Evolutionary conservation across 2,888 invertebrate species (phyloP).

Genomic region (Laothoe populi): DNA sequence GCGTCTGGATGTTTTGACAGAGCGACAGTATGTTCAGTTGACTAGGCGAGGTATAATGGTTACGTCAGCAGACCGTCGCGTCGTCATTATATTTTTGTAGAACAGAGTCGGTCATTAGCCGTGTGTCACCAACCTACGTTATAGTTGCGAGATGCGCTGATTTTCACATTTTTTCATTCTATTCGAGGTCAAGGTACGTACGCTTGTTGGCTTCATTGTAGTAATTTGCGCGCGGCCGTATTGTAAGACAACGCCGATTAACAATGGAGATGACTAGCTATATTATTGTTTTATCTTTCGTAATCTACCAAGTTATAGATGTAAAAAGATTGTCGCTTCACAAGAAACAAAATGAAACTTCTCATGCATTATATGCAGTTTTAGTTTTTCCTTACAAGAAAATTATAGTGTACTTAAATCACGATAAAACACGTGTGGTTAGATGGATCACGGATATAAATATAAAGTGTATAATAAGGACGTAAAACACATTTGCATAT

Average conservation of each 20-base stretch:
- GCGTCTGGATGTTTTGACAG: too few species aligned
- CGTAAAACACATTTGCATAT: conserved; percentile 7
- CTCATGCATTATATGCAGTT: not conserved
- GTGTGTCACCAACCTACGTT: conserved; percentile 33
- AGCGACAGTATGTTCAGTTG: conserved; percentile 46
- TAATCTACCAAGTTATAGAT: not conserved
- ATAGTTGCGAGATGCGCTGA: conserved; percentile 44
- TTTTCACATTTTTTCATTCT: conserved; percentile 58
- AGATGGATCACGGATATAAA: conserved; percentile 11
- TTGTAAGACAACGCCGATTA: conserved; percentile 27
- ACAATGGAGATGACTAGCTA: conserved; percentile 1
- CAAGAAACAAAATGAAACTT: not conserved
- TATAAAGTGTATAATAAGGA: conserved; percentile 4
- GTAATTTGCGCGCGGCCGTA: conserved; percentile 24
- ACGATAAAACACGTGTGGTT: not conserved
- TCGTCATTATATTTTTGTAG: conserved; percentile 56
- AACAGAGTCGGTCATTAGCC: conserved; percentile 51
- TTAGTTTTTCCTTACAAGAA: not conserved
- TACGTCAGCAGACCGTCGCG: conserved; percentile 65
- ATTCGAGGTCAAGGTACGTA: conserved; percentile 70
- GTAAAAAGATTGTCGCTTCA: conserved; percentile 2
- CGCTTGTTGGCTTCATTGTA: conserved; percentile 35
- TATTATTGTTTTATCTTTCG: not conserved
- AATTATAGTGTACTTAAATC: not conserved
- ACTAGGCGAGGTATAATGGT: conserved; percentile 41